Evolutionary conservation across 2,888 invertebrate genomes (phyloP).

Genomic region (Phrixothrix hirtus): DNA sequence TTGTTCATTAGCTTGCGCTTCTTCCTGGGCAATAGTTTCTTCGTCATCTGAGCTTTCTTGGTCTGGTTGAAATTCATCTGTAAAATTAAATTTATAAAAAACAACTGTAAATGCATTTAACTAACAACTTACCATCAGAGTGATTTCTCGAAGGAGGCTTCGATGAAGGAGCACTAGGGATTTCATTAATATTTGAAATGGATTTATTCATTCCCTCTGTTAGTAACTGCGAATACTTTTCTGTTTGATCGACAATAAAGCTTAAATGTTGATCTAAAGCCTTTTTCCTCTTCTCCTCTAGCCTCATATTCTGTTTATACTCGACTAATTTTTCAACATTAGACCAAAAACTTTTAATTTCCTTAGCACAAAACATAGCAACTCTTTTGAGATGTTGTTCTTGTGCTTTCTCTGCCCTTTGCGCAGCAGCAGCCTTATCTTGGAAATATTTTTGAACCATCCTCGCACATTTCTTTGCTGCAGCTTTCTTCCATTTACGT

Average conservation of each 20-base stretch:
- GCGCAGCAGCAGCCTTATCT: slow-evolving; percentile 86
- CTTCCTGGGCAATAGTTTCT: slow-evolving; percentile 89
- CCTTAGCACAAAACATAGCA: slow-evolving; percentile 89
- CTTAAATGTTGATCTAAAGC: slow-evolving; percentile 95
- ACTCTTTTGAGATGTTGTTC: slow-evolving; percentile 83
- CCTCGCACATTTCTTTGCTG: slow-evolving; percentile 89
- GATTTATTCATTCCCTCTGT: slow-evolving; percentile 82
- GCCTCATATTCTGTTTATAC: slow-evolving; percentile 87
- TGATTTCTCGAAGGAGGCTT: slow-evolving; percentile 54
- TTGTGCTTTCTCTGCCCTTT: slow-evolving; percentile 90
- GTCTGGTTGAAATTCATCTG: slow-evolving; percentile 84
- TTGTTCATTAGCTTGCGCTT: slow-evolving; percentile 63
- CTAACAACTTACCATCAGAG: slow-evolving; percentile 57
- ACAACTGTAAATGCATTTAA: slow-evolving; percentile 1
- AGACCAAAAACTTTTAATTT: slow-evolving; percentile 92
- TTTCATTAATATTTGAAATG: slow-evolving; percentile 45
- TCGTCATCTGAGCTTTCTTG: slow-evolving; percentile 85
- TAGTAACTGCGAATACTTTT: slow-evolving; percentile 90
- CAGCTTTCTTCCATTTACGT: slow-evolving; percentile 95
- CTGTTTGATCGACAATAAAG: slow-evolving; percentile 97
- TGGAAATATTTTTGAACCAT: slow-evolving; percentile 92
- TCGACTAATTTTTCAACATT: slow-evolving; percentile 97
- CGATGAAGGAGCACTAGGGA: slow-evolving; percentile 58
- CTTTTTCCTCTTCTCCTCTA: slow-evolving; percentile 93
- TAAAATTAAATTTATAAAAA: slow-evolving; percentile 31